Base-by-base conservation (phyloP, 2,113 vertebrate species). In the Herpetotheres cachinnans region DNA sequence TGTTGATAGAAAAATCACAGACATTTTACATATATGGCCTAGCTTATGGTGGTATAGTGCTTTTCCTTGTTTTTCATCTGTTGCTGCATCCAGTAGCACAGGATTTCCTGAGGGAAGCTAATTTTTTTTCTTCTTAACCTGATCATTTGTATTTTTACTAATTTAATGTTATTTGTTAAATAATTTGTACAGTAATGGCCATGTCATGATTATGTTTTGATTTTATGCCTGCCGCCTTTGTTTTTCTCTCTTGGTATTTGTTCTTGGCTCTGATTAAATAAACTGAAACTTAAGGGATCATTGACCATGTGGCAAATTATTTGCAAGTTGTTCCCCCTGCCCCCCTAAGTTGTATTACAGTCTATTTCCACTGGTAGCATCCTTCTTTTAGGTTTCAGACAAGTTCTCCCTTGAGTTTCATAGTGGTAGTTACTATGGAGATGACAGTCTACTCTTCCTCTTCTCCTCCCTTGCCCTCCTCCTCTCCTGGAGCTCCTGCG, bases 341-440 rank as follows among this genome's bases (percentile, higher is more conserved):
- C 18, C 32, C 18, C 18, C 55, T 21, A 19, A n/a, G 55, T 84
- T 84, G 30, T 65, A 70, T 92, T 44, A 8, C 50, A 89, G 83
- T 91, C 74, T 91, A 0, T 96, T 96, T 97, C 72, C 47, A 85
- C 69, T 89, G 56, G 86, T 90, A 88, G 85, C 67, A 62, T 94
- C 91, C 72, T 95, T 92, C 86, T 95, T 97, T 78, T 34, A 82
- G 83, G 69, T 97, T 90, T 83, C 93, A 92, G 90, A 73, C 72
- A 93, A 96, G 82, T 95, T 70, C 52, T 93, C 92, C 95, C 93
- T 85, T 36, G 91, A 85, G 82, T 90, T 97, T 82, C 91, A 74
- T 80, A 73, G 65, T 93, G 72, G 70, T 92, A 90, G 97, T 98
- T 98, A 96, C 97, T 97, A 95, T 61, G 95, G 97, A 97, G 86